Evolutionary conservation across 1,140 invertebrate genomes (phyloP).

Genomic region (Thalassaphorura encarpata): DNA sequence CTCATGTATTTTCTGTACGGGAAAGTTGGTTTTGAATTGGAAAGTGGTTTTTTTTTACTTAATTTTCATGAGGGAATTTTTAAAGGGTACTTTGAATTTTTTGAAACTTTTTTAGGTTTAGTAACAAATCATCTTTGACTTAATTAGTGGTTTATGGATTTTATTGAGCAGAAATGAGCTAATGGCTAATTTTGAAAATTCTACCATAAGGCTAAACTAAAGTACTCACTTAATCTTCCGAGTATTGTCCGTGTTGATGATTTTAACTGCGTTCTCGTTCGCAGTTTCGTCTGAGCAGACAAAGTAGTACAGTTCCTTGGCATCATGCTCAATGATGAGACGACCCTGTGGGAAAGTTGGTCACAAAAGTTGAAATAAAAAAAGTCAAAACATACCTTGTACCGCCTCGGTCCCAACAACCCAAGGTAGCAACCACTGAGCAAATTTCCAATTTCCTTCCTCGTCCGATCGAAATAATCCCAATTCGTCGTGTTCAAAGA

Average conservation of each 20-base stretch:
- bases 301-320: slow-evolving; percentile 24
- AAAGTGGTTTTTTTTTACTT: too few species aligned
- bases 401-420: slow-evolving; percentile 14
- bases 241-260: not conserved
- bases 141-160: too few species aligned
- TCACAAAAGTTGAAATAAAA: not conserved
- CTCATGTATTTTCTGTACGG: slow-evolving; percentile 13
- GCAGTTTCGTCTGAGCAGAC: slow-evolving; percentile 25
- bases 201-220: not conserved
- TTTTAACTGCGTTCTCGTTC: not conserved
- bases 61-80: too few species aligned
- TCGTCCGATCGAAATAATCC: not conserved
- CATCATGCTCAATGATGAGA: slow-evolving; percentile 17
- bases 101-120: too few species aligned
- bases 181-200: not conserved
- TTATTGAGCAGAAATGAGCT: not conserved
- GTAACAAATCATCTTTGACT: too few species aligned
- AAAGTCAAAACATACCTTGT: slow-evolving; percentile 11
- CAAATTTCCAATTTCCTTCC: not conserved
- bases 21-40: not conserved
- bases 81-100: too few species aligned
- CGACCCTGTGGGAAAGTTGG: slow-evolving; percentile 14
- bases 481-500: not conserved
- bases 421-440: slow-evolving; percentile 7
- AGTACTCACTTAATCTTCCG: not conserved